phyloP scores from a whole-genome alignment of 2,888 invertebrate genomes.

The Cosmia trapezina region DNA sequence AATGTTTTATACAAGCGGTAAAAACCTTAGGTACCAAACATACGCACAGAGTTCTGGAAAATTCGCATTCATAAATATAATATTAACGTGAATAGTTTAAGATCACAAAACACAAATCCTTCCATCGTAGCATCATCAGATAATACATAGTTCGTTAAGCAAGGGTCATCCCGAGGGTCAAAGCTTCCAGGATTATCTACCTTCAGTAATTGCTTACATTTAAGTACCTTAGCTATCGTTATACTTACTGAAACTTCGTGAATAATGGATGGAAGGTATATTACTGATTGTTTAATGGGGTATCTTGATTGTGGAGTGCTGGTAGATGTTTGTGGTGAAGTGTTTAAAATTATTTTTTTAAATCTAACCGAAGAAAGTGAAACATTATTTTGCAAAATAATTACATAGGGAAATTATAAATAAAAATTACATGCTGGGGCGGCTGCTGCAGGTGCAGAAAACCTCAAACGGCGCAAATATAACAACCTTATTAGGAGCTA shows the following conservation, averaged over 20 bases:
- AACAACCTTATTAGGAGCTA: no score
- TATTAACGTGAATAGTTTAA: slow-evolving; percentile 34
- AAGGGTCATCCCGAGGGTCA: slow-evolving; percentile 84
- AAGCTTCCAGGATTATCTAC: slow-evolving; percentile 71
- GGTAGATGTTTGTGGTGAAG: neutral
- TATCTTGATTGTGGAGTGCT: slow-evolving; percentile 23
- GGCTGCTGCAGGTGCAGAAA: no score
- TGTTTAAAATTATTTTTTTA: slow-evolving; percentile 16
- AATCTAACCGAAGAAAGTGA: neutral
- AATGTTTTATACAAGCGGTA: no score
- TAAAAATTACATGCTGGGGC: no score
- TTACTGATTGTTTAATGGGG: slow-evolving; percentile 57
- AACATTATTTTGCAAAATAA: neutral
- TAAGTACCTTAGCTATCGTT: slow-evolving; percentile 64
- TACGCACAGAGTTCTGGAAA: neutral
- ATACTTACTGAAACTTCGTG: slow-evolving; percentile 61
- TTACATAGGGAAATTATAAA: no score
- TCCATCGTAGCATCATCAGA: slow-evolving; percentile 68
- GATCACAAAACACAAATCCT: slow-evolving; percentile 59
- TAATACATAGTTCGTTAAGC: slow-evolving; percentile 79
- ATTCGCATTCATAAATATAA: slow-evolving; percentile 18
- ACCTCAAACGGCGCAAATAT: no score
- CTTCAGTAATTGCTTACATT: slow-evolving; percentile 77
- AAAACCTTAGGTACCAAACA: neutral
- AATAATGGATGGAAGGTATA: slow-evolving; percentile 54